Conservation (phyloP, 1,140 invertebrate genomes). For the Aleiodes sp. region DNA sequence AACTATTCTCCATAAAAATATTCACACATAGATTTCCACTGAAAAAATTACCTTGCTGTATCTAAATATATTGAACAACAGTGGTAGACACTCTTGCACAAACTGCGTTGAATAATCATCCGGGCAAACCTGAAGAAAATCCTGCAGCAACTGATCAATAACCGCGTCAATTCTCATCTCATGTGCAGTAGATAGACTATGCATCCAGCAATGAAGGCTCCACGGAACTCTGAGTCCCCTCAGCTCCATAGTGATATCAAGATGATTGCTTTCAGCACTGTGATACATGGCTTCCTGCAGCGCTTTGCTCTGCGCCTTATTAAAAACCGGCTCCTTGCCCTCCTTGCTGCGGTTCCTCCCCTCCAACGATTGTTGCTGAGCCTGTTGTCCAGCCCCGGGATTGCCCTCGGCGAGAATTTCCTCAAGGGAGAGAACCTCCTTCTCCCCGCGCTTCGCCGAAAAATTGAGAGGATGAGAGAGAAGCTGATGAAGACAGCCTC, state of each 20-base stretch:
- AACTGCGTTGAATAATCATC: slow-evolving; percentile 88
- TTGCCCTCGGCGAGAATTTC: slow-evolving; percentile 89
- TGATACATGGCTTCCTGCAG: slow-evolving; percentile 94
- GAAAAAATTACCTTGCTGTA: slow-evolving; percentile 82
- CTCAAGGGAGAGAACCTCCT: slow-evolving; percentile 85
- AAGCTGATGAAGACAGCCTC: slow-evolving; percentile 79
- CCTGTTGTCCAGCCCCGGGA: slow-evolving; percentile 49
- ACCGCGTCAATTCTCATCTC: slow-evolving; percentile 83
- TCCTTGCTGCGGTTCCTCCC: slow-evolving; percentile 61
- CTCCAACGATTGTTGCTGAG: slow-evolving; percentile 52
- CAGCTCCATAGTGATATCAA: slow-evolving; percentile 87
- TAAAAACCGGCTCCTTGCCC: slow-evolving; percentile 71
- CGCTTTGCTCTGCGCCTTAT: slow-evolving; percentile 83
- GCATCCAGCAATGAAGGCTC: slow-evolving; percentile 92
- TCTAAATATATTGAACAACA: slow-evolving; percentile 89
- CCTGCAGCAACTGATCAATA: slow-evolving; percentile 90
- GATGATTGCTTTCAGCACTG: slow-evolving; percentile 87
- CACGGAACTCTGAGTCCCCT: slow-evolving; percentile 84
- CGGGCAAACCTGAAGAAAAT: slow-evolving; percentile 87
- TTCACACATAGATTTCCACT: neutral
- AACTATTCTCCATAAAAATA: neutral
- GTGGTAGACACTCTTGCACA: slow-evolving; percentile 87
- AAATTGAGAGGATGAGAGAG: slow-evolving; percentile 78
- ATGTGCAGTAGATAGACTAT: slow-evolving; percentile 86
- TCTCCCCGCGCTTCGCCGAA: slow-evolving; percentile 69